A percentile compares a stretch with the other conserved stretches of the same genome.
Evolutionary conservation across 2,888 invertebrate species (phyloP).

Genomic region (Dryococelus australis): DNA sequence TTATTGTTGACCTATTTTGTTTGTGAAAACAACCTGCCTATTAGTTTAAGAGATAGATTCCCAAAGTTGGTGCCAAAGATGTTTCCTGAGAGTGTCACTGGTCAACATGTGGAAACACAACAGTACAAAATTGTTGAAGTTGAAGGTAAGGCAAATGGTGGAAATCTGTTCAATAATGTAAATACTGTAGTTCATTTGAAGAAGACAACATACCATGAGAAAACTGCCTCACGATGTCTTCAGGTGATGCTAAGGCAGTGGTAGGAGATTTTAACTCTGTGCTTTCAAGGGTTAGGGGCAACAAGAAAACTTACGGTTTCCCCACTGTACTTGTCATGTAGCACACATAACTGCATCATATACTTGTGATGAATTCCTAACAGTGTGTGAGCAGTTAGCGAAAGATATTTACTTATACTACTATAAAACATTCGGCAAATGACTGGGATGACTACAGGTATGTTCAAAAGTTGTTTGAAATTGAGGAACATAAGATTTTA

Average conservation of each 20-base stretch:
- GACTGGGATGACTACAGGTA: no score
- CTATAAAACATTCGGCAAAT: no score
- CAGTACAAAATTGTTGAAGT: background rate
- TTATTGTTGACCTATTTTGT: background rate
- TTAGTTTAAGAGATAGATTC: background rate
- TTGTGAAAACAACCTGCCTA: background rate
- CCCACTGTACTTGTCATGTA: background rate
- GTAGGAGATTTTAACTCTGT: no score
- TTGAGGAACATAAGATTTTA: no score
- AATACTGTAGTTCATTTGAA: background rate
- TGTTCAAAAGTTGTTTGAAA: no score
- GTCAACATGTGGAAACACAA: background rate
- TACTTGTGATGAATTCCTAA: constrained; percentile 12
- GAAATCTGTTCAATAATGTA: background rate
- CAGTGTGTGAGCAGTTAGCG: constrained; percentile 16
- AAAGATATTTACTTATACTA: background rate
- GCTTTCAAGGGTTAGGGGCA: no score
- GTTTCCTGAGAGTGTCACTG: background rate
- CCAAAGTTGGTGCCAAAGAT: background rate
- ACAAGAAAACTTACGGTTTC: no score
- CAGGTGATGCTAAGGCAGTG: background rate
- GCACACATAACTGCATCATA: background rate
- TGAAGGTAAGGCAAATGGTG: background rate
- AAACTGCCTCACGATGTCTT: background rate
- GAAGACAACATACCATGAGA: background rate